Evolutionary conservation across 1,140 invertebrate species (phyloP).

Genomic region (Panulirus ornatus): DNA sequence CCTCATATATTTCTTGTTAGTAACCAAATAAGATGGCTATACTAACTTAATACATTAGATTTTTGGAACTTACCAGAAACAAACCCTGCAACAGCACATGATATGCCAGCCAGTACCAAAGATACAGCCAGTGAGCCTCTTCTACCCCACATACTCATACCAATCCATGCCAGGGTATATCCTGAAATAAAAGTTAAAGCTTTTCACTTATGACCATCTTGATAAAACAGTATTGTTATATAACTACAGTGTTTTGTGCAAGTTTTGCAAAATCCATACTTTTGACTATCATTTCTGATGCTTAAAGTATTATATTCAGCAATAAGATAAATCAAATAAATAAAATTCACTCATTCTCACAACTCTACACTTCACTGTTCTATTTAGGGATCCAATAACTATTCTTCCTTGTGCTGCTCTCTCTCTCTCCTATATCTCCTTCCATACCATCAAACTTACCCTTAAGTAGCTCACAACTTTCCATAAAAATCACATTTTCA

Average conservation of each 20-base stretch:
- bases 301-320: no score
- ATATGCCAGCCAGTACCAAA: constrained; percentile 48
- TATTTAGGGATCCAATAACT: no score
- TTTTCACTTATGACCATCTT: neutral
- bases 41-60: no score
- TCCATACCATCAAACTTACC: no score
- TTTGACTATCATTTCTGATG: constrained; percentile 3
- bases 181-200: constrained; percentile 49
- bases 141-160: constrained; percentile 69
- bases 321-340: no score
- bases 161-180: constrained; percentile 64
- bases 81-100: constrained; percentile 58
- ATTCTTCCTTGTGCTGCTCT: no score
- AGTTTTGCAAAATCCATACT: neutral
- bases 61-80: constrained; percentile 32
- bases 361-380: no score
- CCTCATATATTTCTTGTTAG: neutral
- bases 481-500: no score
- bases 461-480: no score
- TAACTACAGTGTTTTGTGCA: neutral
- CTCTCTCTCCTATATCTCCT: no score
- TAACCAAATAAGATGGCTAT: no score
- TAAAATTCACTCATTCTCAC: no score
- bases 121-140: constrained; percentile 59
- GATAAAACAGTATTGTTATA: neutral